phyloP scores from a whole-genome alignment of 2,797 vertebrate genomes.

The Bovichtus diacanthus region DNA sequence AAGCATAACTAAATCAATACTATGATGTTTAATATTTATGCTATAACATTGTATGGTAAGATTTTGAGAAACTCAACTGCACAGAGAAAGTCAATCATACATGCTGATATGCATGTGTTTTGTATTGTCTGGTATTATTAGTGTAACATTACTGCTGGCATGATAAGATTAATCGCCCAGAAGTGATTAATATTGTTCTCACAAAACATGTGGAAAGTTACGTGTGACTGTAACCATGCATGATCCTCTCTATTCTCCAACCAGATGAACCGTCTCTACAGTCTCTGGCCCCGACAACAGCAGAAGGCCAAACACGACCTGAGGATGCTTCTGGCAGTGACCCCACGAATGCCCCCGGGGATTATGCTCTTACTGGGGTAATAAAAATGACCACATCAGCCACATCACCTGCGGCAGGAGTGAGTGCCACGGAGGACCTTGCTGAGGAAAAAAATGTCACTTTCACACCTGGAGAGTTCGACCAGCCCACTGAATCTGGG shows the following conservation, averaged over 20 bases:
- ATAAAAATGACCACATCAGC: accelerated
- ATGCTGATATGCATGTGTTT: background rate
- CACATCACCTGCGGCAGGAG: accelerated
- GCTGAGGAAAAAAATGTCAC: background rate
- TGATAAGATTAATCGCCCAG: background rate
- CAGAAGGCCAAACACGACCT: background rate
- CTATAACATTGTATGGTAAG: too few species aligned
- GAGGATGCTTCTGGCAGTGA: background rate
- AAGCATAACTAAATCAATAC: background rate
- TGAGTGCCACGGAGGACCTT: accelerated
- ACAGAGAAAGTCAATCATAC: background rate
- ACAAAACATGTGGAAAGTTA: background rate
- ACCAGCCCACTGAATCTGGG: conserved; percentile 66
- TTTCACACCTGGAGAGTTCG: background rate
- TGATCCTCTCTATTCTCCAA: background rate
- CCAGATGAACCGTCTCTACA: background rate
- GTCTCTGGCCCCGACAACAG: background rate
- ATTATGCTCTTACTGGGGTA: background rate
- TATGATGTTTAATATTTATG: background rate
- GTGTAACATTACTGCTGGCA: background rate
- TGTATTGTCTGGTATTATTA: background rate
- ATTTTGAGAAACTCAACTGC: too few species aligned
- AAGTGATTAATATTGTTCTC: background rate
- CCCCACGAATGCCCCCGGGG: accelerated
- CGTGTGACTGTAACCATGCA: background rate